These are phyloP conservation scores for Argynnis bischoffii DNA, from an alignment of 2,888 invertebrate species.

Conservation along the genomic window DNA sequence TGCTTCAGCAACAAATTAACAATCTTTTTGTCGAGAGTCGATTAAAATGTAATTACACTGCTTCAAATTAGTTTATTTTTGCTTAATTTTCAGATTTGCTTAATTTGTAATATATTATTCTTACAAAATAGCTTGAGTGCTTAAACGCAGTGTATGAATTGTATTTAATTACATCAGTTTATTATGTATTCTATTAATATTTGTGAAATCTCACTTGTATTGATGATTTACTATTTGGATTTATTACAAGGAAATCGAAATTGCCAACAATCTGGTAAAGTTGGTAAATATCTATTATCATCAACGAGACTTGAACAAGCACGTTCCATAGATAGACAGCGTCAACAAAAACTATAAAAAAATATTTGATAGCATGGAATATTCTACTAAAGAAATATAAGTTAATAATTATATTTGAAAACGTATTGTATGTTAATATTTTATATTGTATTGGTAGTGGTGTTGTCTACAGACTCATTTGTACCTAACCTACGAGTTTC, in stretches of 20 bases:
- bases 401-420: constrained; percentile 3
- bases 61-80: neutral
- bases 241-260: neutral
- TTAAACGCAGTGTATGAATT: constrained; percentile 10
- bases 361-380: neutral
- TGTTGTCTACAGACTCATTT: too few species aligned
- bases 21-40: neutral
- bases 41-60: neutral
- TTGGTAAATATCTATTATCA: constrained; percentile 13
- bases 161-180: constrained; percentile 4
- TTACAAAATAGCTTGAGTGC: neutral
- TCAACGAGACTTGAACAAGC: constrained; percentile 2
- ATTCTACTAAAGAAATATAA: neutral
- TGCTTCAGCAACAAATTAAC: constrained; percentile 8
- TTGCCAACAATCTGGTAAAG: constrained; percentile 1
- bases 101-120: constrained; percentile 9
- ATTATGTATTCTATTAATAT: constrained; percentile 11
- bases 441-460: too few species aligned
- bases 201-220: neutral
- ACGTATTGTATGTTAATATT: too few species aligned
- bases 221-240: neutral
- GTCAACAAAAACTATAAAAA: neutral
- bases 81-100: neutral
- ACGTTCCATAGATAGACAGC: constrained; percentile 10
- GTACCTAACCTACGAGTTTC: too few species aligned